Percentiles rank a stretch among this genome's conserved stretches.
These are phyloP conservation scores for Melanotaenia maccullochi DNA, from an alignment of 2,797 vertebrate genomes.

Conservation along the genomic window DNA sequence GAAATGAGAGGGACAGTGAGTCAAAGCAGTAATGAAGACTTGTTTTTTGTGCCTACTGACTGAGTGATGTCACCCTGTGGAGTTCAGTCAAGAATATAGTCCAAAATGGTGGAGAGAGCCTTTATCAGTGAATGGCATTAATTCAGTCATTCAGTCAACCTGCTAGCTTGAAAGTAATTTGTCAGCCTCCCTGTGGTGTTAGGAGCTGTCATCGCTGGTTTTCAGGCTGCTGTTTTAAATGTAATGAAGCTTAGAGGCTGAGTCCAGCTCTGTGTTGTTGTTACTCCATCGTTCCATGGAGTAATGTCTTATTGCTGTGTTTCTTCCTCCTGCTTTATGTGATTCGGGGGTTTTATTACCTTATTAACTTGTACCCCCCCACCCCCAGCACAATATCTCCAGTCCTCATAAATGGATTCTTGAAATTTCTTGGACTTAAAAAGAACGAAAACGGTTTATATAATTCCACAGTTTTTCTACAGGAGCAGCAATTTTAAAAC, in stretches of 20 bases:
- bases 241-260: constrained; percentile 3
- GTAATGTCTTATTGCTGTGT: not conserved
- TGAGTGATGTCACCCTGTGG: constrained; percentile 5
- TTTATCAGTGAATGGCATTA: constrained; percentile 5
- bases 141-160: constrained; percentile 14
- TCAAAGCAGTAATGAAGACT: constrained; percentile 21
- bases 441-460: not conserved
- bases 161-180: not conserved
- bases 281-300: constrained; percentile 14
- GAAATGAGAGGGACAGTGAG: constrained; percentile 13
- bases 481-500: constrained; percentile 5
- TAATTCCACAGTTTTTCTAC: not conserved
- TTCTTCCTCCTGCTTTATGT: constrained; percentile 3
- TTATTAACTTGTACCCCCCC: not conserved
- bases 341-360: not conserved
- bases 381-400: not conserved
- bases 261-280: not conserved
- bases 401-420: not conserved
- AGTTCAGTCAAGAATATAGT: constrained; percentile 20
- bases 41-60: constrained; percentile 17
- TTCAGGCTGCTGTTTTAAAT: not conserved
- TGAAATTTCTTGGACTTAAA: no score
- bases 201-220: constrained; percentile 4
- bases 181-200: not conserved
- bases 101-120: constrained; percentile 4